phyloP scores from a whole-genome alignment of 2,888 invertebrate species.

The Erebia aethiops region DNA sequence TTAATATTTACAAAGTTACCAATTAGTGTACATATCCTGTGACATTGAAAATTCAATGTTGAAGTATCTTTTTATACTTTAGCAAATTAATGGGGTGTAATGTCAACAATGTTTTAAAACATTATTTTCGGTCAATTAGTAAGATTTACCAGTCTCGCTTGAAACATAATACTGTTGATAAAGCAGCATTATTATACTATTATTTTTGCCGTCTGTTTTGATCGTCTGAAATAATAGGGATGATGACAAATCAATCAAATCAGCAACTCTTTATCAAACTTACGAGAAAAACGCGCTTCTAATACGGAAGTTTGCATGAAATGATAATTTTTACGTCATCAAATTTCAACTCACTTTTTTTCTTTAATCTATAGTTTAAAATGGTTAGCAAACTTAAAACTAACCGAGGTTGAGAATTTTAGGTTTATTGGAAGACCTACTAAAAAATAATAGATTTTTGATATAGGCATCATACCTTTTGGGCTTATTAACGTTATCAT shows the following conservation, averaged over 20 bases:
- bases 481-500: neutral
- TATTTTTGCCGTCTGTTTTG: neutral
- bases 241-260: too few species aligned
- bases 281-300: too few species aligned
- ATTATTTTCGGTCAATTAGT: slow-evolving; percentile 24
- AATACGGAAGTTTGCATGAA: too few species aligned
- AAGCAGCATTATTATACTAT: neutral
- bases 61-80: neutral
- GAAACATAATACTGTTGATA: slow-evolving; percentile 4
- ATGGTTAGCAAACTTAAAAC: too few species aligned
- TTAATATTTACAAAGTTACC: slow-evolving; percentile 10
- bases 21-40: slow-evolving; percentile 9
- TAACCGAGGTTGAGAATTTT: too few species aligned
- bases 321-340: too few species aligned
- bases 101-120: neutral
- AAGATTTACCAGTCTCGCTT: slow-evolving; percentile 11
- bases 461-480: neutral
- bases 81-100: slow-evolving; percentile 9
- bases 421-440: too few species aligned
- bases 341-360: too few species aligned
- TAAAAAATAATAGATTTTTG: too few species aligned
- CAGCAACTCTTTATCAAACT: too few species aligned
- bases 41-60: neutral
- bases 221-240: neutral
- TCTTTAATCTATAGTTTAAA: too few species aligned